Evolutionary conservation across 2,888 invertebrate species (phyloP).

Genomic region (Diaprepes abbreviatus): DNA sequence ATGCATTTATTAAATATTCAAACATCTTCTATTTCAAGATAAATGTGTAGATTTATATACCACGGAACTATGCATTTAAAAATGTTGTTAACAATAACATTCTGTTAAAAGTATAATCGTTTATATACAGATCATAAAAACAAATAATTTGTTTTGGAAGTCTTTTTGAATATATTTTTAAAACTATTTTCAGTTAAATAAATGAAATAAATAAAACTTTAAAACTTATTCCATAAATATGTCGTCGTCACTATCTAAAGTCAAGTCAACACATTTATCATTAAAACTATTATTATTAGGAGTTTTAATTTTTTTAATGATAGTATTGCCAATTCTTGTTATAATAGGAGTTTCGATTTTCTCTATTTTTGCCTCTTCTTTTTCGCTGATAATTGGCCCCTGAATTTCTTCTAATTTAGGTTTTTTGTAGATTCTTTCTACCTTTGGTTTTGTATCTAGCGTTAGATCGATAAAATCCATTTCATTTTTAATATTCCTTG

Average conservation of each 20-base stretch:
- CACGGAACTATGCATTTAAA: no score
- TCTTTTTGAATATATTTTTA: no score
- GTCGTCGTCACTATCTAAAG: conserved; percentile 24
- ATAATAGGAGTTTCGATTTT: background rate
- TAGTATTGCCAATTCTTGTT: background rate
- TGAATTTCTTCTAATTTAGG: conserved; percentile 7
- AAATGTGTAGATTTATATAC: no score
- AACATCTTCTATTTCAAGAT: no score
- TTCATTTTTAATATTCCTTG: background rate
- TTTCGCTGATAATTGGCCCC: background rate
- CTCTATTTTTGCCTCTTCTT: background rate
- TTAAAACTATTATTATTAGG: background rate
- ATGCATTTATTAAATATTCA: no score
- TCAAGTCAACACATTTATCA: conserved; percentile 19
- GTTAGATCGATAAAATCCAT: background rate
- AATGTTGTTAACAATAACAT: no score
- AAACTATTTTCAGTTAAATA: no score
- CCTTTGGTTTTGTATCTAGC: background rate
- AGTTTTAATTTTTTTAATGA: background rate
- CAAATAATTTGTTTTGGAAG: no score
- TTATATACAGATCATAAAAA: no score
- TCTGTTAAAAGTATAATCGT: no score
- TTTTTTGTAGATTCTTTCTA: background rate
- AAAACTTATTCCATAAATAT: conserved; percentile 14
- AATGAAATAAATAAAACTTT: background rate